A percentile compares a stretch with the other conserved stretches of the same genome.
Evolutionary conservation across 2,797 vertebrate species (phyloP).

Genomic region (Gallinago stenura): DNA sequence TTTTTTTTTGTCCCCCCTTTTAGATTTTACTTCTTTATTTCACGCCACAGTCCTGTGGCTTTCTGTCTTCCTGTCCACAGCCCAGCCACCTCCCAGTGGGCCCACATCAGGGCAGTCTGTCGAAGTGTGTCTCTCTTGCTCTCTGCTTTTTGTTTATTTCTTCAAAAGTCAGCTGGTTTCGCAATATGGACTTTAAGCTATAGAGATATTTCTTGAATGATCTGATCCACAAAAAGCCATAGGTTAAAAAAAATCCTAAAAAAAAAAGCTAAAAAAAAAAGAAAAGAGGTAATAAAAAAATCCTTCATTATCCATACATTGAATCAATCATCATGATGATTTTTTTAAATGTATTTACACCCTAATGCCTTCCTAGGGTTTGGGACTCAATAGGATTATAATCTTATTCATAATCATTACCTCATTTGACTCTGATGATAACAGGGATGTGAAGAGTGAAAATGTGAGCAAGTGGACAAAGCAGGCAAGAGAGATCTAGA

Average conservation of each 20-base stretch:
- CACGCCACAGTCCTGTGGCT: neutral
- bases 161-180: neutral
- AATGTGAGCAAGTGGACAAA: neutral
- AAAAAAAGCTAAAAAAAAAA: neutral
- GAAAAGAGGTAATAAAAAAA: neutral
- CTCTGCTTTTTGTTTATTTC: neutral
- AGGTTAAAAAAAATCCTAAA: neutral
- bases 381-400: neutral
- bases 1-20: neutral
- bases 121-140: neutral
- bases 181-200: neutral
- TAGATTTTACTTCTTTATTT: conserved; percentile 3
- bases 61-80: neutral
- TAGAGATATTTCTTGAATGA: neutral
- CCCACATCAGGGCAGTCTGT: neutral
- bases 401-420: neutral
- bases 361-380: neutral
- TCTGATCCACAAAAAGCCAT: neutral
- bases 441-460: neutral
- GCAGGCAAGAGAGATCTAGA: neutral
- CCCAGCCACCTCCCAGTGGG: neutral
- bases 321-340: neutral
- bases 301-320: neutral
- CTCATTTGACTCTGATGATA: neutral
- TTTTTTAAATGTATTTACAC: neutral